phyloP scores from a whole-genome alignment of 2,888 invertebrate genomes.

The Synergus umbraculus region DNA sequence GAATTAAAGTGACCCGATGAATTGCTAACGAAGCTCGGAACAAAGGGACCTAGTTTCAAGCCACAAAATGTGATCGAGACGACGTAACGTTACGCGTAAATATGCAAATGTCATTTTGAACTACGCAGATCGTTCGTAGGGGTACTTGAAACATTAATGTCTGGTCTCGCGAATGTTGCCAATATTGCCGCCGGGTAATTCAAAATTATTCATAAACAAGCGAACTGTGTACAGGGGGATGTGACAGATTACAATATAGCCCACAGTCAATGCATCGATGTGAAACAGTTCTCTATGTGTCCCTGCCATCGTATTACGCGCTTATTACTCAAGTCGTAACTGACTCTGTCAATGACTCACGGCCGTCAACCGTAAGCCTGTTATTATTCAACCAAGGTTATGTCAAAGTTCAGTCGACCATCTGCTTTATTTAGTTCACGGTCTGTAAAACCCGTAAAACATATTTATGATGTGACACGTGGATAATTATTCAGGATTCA shows the following conservation, averaged over 20 bases:
- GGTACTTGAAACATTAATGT: conserved; percentile 32
- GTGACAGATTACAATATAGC: conserved; percentile 40
- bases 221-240: conserved; percentile 2
- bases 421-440: background rate
- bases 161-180: conserved; percentile 31
- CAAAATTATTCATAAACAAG: conserved; percentile 37
- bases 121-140: conserved; percentile 10
- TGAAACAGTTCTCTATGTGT: conserved; percentile 2
- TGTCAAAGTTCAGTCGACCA: conserved; percentile 16
- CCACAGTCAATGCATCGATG: conserved; percentile 10
- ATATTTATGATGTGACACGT: background rate
- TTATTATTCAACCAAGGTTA: conserved; percentile 24
- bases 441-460: background rate
- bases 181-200: conserved; percentile 21
- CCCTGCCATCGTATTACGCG: background rate
- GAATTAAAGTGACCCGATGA: background rate
- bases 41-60: conserved; percentile 12
- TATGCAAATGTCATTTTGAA: conserved; percentile 33
- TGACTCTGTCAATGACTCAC: conserved; percentile 29
- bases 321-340: conserved; percentile 24
- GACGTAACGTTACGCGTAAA: conserved; percentile 24
- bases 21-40: conserved; percentile 18
- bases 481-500: background rate
- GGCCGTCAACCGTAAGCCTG: conserved; percentile 17
- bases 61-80: conserved; percentile 21